Evolutionary conservation across 2,888 invertebrate genomes (phyloP).

Genomic region (Oligia strigilis): DNA sequence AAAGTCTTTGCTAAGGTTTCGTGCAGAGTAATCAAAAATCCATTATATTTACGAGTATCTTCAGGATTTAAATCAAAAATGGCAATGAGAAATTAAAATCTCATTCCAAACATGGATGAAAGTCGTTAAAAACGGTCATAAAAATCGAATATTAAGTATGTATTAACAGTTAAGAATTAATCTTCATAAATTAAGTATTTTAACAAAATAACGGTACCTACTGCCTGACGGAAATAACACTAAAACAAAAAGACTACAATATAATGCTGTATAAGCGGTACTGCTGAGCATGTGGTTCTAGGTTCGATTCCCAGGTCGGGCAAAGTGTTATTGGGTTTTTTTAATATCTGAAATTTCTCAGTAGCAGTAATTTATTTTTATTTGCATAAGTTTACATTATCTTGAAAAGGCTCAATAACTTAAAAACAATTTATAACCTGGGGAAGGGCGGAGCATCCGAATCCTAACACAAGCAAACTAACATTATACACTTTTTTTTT

Average conservation of each 20-base stretch:
- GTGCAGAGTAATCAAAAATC: conserved; percentile 15
- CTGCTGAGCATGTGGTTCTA: background rate
- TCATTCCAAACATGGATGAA: conserved; percentile 7
- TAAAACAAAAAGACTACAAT: background rate
- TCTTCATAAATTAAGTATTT: conserved; percentile 10
- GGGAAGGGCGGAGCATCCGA: no score
- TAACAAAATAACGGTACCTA: background rate
- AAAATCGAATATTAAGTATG: conserved; percentile 7
- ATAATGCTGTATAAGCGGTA: background rate
- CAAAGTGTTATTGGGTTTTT: background rate
- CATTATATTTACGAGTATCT: conserved; percentile 36
- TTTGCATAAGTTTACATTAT: no score
- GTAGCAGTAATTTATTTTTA: no score
- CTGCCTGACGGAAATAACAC: background rate
- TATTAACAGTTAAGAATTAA: conserved; percentile 8
- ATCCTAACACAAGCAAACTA: no score
- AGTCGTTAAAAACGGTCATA: conserved; percentile 12
- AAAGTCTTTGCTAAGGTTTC: background rate
- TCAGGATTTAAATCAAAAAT: conserved; percentile 26
- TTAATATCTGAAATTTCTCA: background rate
- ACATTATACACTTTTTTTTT: no score
- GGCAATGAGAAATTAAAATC: conserved; percentile 4
- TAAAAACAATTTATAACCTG: no score
- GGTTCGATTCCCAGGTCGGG: background rate
- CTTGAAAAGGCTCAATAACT: no score